Conservation (phyloP, 2,113 vertebrate species). For the Chaetorhynchus papuensis region DNA sequence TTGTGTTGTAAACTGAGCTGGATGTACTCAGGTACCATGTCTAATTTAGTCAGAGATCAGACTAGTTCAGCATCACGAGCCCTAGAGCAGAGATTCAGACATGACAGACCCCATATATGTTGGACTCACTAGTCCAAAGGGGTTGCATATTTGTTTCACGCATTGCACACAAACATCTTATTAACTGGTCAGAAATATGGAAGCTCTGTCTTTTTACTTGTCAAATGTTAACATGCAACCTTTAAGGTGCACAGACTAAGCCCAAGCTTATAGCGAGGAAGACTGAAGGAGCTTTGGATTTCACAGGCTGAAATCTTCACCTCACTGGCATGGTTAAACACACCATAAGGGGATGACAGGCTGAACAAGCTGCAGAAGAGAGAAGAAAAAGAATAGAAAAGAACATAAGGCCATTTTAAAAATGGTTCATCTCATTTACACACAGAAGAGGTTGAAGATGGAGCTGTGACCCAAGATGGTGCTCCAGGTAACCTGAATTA, state of each 20-base stretch:
- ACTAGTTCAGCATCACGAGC: not conserved
- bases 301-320: not conserved
- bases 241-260: not conserved
- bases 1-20: not conserved
- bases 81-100: not conserved
- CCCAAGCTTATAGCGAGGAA: accelerated
- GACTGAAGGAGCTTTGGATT: not conserved
- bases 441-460: not conserved
- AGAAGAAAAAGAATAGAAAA: not conserved
- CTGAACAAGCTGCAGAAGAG: not conserved
- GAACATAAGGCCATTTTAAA: not conserved
- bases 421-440: not conserved
- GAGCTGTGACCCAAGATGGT: not conserved
- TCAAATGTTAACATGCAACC: not conserved
- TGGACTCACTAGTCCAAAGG: not conserved
- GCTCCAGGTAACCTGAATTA: not conserved
- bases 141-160: not conserved
- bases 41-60: not conserved
- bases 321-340: not conserved
- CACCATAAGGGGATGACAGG: not conserved
- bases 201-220: not conserved
- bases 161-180: not conserved
- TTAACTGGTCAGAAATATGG: not conserved
- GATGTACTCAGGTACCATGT: too few species aligned
- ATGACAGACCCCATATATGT: accelerated